Evolutionary conservation across 2,797 vertebrate species (phyloP).

Genomic region (Artibeus lituratus): DNA sequence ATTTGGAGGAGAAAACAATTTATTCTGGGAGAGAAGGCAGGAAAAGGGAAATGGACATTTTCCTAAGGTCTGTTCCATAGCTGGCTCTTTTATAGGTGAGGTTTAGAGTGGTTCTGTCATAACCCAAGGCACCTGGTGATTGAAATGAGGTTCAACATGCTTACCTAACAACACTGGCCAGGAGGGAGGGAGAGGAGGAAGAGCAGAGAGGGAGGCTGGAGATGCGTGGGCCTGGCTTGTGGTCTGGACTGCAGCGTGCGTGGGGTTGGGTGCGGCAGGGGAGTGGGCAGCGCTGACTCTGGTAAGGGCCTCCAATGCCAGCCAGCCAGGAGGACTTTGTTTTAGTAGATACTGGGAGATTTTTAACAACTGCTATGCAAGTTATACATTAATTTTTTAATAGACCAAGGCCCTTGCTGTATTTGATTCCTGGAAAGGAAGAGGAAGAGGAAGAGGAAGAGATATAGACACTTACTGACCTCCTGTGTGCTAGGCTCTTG

Average conservation of each 20-base stretch:
- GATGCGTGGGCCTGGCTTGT: accelerated
- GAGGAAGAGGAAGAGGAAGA: conserved; percentile 2
- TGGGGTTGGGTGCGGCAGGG: too few species aligned
- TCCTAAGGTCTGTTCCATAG: background rate
- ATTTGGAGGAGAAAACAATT: background rate
- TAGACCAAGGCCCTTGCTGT: background rate
- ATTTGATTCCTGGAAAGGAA: conserved; percentile 31
- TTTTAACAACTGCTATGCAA: background rate
- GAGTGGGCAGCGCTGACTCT: background rate
- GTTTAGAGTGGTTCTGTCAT: background rate
- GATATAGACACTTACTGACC: background rate
- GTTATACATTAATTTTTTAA: background rate
- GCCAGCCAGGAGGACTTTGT: background rate
- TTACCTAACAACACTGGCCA: background rate
- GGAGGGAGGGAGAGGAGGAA: background rate
- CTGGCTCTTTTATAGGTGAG: background rate
- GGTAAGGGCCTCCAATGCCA: too few species aligned
- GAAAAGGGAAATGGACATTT: background rate
- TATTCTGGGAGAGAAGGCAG: background rate
- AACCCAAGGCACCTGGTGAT: background rate
- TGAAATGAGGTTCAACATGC: background rate
- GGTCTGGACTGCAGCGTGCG: background rate
- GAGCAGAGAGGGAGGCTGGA: too few species aligned
- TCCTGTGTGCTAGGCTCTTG: background rate
- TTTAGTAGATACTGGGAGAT: background rate